Conservation (phyloP, 2,888 invertebrate species). For the Callyntrura sp. region DNA sequence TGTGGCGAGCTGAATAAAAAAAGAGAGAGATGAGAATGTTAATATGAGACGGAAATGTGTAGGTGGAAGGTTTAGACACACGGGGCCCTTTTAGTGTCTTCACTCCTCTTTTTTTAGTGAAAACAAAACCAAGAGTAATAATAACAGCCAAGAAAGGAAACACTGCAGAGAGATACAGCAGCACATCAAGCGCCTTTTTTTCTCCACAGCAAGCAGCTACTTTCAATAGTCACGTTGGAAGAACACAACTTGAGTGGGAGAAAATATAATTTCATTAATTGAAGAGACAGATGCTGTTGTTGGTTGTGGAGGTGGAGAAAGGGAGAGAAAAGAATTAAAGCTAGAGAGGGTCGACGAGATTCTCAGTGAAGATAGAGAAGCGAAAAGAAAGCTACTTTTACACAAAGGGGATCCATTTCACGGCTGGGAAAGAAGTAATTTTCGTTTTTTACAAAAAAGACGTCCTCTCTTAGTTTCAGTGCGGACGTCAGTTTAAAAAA, state of each 20-base stretch:
- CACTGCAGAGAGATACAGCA: not conserved
- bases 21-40: not conserved
- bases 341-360: too few species aligned
- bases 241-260: too few species aligned
- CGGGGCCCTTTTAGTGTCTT: not conserved
- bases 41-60: not conserved
- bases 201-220: not conserved
- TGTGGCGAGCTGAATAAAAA: not conserved
- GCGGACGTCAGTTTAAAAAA: too few species aligned
- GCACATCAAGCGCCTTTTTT: not conserved
- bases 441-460: too few species aligned
- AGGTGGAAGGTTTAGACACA: not conserved
- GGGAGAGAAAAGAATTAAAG: too few species aligned
- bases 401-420: too few species aligned
- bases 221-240: slow-evolving; percentile 13
- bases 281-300: slow-evolving; percentile 14
- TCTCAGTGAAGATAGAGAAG: too few species aligned
- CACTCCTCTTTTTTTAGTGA: not conserved
- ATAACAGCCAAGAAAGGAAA: not conserved
- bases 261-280: slow-evolving; percentile 51
- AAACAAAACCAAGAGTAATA: slow-evolving; percentile 13
- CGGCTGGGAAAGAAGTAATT: not conserved
- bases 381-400: too few species aligned
- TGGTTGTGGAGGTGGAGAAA: not conserved
- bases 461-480: too few species aligned